Conservation (phyloP, 35 echinoderm and acorn worm species). For the Ophiothrix spiculata region DNA sequence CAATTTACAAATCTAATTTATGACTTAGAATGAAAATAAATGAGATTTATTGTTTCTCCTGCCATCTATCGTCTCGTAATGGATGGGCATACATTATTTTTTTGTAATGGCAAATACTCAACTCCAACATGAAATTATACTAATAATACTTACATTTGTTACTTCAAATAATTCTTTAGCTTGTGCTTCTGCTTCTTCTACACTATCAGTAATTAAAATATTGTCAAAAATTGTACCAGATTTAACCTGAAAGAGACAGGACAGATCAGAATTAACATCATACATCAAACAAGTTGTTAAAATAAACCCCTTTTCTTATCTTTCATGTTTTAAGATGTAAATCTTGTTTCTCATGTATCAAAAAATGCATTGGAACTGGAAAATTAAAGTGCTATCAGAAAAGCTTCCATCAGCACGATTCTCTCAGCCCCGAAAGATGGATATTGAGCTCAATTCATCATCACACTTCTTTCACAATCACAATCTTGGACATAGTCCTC, state of each 20-base stretch:
- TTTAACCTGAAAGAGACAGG: conserved; percentile 64
- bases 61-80: no score
- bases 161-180: conserved; percentile 71
- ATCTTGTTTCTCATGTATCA: no score
- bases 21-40: no score
- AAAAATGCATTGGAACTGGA: no score
- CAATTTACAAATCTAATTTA: no score
- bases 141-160: conserved; percentile 74
- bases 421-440: conserved; percentile 16
- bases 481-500: background rate
- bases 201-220: conserved; percentile 65
- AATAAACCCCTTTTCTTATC: background rate
- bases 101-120: conserved; percentile 38
- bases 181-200: conserved; percentile 64
- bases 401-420: conserved; percentile 5
- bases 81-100: no score
- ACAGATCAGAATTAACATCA: no score
- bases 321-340: no score
- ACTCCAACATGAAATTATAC: background rate
- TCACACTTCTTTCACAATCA: background rate
- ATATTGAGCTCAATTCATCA: conserved; percentile 10
- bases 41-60: no score
- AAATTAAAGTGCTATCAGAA: no score
- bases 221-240: conserved; percentile 86
- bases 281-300: no score